These are phyloP conservation scores for Indicator maculatus DNA, from an alignment of 2,113 vertebrate species.

Conservation along the genomic window DNA sequence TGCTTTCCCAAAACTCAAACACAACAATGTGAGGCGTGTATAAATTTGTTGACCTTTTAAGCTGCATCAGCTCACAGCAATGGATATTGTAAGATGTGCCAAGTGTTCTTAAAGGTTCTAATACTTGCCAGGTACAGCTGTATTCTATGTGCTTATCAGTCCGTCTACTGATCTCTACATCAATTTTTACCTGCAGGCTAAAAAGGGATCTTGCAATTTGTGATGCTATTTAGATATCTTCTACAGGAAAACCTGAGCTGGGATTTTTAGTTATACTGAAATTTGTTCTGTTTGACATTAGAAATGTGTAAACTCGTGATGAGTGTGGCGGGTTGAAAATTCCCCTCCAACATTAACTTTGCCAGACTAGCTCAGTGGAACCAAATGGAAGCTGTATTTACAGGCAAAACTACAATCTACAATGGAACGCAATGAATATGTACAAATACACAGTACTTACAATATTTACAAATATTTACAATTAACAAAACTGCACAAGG, in stretches of 20 bases:
- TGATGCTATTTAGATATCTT: neutral
- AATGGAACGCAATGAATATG: too few relatives aligned
- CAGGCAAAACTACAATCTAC: too few relatives aligned
- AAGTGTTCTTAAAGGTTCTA: slow-evolving; percentile 27
- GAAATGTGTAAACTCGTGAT: neutral
- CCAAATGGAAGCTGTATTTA: too few relatives aligned
- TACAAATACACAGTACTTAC: too few relatives aligned
- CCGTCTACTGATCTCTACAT: slow-evolving; percentile 28
- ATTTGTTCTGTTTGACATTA: neutral
- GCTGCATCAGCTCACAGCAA: neutral
- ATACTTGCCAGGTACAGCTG: slow-evolving; percentile 23
- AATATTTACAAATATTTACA: too few relatives aligned
- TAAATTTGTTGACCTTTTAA: slow-evolving; percentile 51
- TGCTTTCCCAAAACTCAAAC: neutral
- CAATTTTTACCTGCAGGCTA: neutral
- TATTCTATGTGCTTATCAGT: slow-evolving; percentile 25
- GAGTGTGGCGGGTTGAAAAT: too few relatives aligned
- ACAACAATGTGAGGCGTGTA: neutral
- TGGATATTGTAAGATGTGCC: neutral
- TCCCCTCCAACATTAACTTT: too few relatives aligned
- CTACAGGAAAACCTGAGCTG: neutral
- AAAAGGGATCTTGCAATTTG: neutral
- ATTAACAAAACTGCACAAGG: too few relatives aligned
- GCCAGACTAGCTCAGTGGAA: too few relatives aligned
- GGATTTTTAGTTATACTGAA: neutral